Percentiles rank a stretch among this genome's conserved stretches.
Evolutionary conservation across 2,797 vertebrate species (phyloP).

Genomic region (Cheirogaleus major): DNA sequence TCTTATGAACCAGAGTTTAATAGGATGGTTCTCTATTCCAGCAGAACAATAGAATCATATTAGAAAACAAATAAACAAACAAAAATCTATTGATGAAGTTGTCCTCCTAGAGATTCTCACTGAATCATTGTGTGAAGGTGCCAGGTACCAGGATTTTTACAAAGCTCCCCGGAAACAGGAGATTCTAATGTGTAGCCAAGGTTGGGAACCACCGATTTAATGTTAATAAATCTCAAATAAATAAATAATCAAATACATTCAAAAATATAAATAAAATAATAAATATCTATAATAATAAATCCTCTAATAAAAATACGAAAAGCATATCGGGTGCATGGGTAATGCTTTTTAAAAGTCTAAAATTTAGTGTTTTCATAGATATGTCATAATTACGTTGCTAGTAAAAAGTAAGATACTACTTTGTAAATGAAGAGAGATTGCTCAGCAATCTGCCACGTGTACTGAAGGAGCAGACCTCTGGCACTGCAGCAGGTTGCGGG

Average conservation of each 20-base stretch:
- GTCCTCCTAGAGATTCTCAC: background rate
- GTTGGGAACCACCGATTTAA: background rate
- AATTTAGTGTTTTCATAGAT: background rate
- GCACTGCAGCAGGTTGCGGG: background rate
- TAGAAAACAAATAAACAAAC: background rate
- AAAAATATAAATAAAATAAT: background rate
- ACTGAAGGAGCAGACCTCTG: background rate
- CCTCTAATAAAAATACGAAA: background rate
- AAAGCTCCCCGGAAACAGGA: background rate
- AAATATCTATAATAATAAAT: background rate
- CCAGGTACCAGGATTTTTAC: background rate
- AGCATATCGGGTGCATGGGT: background rate
- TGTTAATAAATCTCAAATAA: background rate
- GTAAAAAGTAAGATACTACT: background rate
- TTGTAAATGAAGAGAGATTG: background rate
- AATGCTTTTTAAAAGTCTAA: background rate
- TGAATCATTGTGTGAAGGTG: background rate
- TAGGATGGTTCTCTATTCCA: background rate
- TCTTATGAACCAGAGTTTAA: background rate
- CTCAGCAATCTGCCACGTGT: background rate
- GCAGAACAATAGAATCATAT: background rate
- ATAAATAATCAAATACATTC: background rate
- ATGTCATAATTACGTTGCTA: background rate
- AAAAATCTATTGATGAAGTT: background rate
- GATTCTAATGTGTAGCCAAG: background rate